Evolutionary conservation across 1,140 invertebrate genomes (phyloP).

Genomic region (Drosophila lini): DNA sequence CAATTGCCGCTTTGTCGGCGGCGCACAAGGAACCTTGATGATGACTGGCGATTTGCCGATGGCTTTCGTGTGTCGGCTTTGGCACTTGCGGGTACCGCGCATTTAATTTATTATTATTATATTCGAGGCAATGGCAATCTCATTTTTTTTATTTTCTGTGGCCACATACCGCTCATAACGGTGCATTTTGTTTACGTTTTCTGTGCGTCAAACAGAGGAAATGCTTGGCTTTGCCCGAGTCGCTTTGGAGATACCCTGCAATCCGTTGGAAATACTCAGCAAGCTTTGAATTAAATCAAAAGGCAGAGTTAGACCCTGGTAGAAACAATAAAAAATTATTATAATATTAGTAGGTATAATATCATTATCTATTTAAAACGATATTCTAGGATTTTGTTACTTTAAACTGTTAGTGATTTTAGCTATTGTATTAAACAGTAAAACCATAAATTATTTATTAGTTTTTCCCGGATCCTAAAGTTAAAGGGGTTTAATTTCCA

Average conservation of each 20-base stretch:
- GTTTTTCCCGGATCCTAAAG: too few relatives aligned
- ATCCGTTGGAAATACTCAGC: too few relatives aligned
- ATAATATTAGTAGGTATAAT: too few relatives aligned
- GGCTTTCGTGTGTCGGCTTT: slow-evolving; percentile 5
- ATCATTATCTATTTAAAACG: too few relatives aligned
- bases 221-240: not conserved
- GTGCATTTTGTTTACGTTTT: slow-evolving; percentile 54
- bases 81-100: slow-evolving; percentile 40
- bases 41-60: slow-evolving; percentile 52
- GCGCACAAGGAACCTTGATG: slow-evolving; percentile 32
- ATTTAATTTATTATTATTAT: slow-evolving; percentile 58
- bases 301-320: too few relatives aligned
- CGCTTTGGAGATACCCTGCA: slow-evolving; percentile 23
- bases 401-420: too few relatives aligned
- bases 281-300: too few relatives aligned
- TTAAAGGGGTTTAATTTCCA: too few relatives aligned
- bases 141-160: slow-evolving; percentile 10
- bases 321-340: too few relatives aligned
- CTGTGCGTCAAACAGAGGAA: slow-evolving; percentile 38
- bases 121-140: slow-evolving; percentile 38
- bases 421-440: too few relatives aligned
- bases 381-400: too few relatives aligned
- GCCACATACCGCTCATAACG: slow-evolving; percentile 33
- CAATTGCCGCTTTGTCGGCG: slow-evolving; percentile 53
- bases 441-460: too few relatives aligned